Evolutionary conservation across 2,797 vertebrate genomes (phyloP).

Genomic region (Brachymystax lenok): DNA sequence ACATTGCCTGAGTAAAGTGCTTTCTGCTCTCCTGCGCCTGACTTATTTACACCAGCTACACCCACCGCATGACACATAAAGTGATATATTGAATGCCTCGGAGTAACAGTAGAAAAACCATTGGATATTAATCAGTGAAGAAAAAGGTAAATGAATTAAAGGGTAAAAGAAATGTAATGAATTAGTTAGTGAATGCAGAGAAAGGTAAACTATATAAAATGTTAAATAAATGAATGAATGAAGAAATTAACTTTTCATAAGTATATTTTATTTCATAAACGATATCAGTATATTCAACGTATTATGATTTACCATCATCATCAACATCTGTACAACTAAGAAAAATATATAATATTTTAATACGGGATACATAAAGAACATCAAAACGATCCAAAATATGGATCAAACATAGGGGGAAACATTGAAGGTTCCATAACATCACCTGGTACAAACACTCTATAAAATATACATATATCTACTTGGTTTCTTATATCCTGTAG

Average conservation of each 20-base stretch:
- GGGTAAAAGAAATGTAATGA: too few species aligned
- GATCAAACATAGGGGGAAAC: conserved; percentile 3
- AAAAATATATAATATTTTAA: conserved; percentile 15
- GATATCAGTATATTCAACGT: conserved; percentile 50
- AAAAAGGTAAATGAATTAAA: background rate
- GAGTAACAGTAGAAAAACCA: conserved; percentile 53
- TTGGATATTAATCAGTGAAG: background rate
- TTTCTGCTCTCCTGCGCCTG: too few species aligned
- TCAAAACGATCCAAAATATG: conserved; percentile 28
- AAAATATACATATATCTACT: background rate
- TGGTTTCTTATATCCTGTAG: too few species aligned
- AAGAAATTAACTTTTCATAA: background rate
- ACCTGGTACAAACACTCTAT: background rate
- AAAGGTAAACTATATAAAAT: conserved; percentile 17
- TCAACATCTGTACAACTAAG: conserved; percentile 25
- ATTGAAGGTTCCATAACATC: background rate
- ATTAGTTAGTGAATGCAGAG: too few species aligned
- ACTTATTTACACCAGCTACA: too few species aligned
- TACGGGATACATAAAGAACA: conserved; percentile 11
- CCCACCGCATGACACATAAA: background rate
- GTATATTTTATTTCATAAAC: conserved; percentile 58
- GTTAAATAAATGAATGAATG: too few species aligned
- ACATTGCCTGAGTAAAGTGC: too few species aligned
- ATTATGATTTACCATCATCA: background rate
- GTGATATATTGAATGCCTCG: conserved; percentile 77